A percentile compares a stretch with the other conserved stretches of the same genome.
Evolutionary conservation across 2,113 vertebrate species (phyloP).

Genomic region (Coptodon rendalli): DNA sequence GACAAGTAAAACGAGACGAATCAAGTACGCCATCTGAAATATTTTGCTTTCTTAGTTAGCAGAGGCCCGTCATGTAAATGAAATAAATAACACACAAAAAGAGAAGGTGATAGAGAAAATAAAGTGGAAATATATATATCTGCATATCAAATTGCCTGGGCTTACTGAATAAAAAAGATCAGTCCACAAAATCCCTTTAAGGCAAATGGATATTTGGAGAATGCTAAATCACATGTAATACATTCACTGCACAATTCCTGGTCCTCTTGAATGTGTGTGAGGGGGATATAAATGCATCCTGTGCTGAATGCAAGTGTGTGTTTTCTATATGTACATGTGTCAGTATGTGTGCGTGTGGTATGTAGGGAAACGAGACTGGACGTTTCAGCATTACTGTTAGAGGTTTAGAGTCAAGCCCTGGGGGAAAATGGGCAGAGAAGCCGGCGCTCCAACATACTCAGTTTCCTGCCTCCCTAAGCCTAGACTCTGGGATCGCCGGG

Average conservation of each 20-base stretch:
- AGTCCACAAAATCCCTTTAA: slow-evolving; percentile 68
- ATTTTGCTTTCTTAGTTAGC: slow-evolving; percentile 29
- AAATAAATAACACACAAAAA: slow-evolving; percentile 65
- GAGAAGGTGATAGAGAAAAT: slow-evolving; percentile 28
- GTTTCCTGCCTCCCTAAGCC: slow-evolving; percentile 26
- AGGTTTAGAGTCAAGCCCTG: slow-evolving; percentile 52
- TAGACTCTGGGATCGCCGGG: slow-evolving; percentile 61
- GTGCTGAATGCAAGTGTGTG: background rate
- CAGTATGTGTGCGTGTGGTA: background rate
- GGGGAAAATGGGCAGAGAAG: background rate
- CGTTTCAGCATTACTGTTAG: slow-evolving; percentile 55
- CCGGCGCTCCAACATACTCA: slow-evolving; percentile 35
- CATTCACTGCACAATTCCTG: slow-evolving; percentile 59
- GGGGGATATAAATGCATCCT: background rate
- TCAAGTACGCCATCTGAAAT: slow-evolving; percentile 39
- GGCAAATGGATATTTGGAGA: slow-evolving; percentile 56
- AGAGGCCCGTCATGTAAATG: slow-evolving; percentile 52
- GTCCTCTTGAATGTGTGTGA: slow-evolving; percentile 34
- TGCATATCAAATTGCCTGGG: slow-evolving; percentile 46
- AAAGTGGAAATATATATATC: slow-evolving; percentile 33
- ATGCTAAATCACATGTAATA: slow-evolving; percentile 52
- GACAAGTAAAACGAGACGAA: slow-evolving; percentile 23
- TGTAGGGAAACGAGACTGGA: slow-evolving; percentile 26
- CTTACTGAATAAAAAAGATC: slow-evolving; percentile 44
- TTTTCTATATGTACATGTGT: background rate